Conservation (phyloP, 37 sponge, comb jelly and placozoan species). For the Trichoplax adhaerens region DNA sequence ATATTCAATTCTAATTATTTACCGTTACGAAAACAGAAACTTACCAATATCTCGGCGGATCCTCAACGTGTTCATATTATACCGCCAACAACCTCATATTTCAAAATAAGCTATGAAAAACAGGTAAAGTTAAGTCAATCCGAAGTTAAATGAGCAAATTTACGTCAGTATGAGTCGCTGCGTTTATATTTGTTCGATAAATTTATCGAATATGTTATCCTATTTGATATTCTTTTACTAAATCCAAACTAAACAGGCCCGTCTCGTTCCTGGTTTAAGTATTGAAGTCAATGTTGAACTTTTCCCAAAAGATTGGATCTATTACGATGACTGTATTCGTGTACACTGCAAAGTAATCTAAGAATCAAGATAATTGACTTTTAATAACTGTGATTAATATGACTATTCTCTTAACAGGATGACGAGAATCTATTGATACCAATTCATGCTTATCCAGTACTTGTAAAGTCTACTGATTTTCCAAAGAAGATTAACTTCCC, state of each 20-base stretch:
- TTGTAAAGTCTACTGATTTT: constrained; percentile 33
- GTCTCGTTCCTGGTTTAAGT: constrained; percentile 66
- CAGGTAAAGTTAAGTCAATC: constrained; percentile 10
- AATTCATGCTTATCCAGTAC: constrained; percentile 74
- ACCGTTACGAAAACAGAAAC: constrained; percentile 11
- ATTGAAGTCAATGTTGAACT: constrained; percentile 52
- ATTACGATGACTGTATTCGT: constrained; percentile 70
- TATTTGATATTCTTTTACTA: too few relatives aligned
- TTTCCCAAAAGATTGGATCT: constrained; percentile 42
- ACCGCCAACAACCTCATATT: constrained; percentile 40
- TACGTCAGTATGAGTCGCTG: too few relatives aligned
- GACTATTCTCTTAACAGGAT: constrained; percentile 18
- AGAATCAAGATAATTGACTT: neutral
- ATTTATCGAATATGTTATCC: too few relatives aligned
- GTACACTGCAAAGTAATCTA: constrained; percentile 61
- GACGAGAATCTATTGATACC: constrained; percentile 59
- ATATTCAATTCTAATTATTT: too few relatives aligned
- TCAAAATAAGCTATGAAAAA: constrained; percentile 42
- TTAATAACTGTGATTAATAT: neutral
- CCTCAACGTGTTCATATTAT: constrained; percentile 60
- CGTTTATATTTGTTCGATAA: too few relatives aligned
- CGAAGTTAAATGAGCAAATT: too few relatives aligned
- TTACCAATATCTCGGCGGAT: constrained; percentile 41
- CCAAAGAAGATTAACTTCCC: constrained; percentile 53
- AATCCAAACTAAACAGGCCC: constrained; percentile 10